Conservation (phyloP, 2,797 vertebrate species). For the Morelia viridis region DNA sequence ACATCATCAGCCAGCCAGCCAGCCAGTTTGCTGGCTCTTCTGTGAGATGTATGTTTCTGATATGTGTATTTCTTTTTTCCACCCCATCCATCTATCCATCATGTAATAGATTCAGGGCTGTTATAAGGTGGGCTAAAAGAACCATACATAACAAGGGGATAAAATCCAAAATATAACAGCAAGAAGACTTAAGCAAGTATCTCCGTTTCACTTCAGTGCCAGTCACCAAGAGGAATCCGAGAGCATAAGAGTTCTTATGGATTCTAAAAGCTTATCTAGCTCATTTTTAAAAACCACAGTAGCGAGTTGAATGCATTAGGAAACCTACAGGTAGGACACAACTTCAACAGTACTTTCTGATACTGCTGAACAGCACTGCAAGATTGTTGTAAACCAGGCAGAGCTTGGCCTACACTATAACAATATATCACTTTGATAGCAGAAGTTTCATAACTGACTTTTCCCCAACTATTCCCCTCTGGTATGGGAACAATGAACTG, state of each 20-base stretch:
- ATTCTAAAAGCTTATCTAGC: not conserved
- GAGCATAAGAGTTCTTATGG: not conserved
- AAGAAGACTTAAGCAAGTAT: not conserved
- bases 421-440: not conserved
- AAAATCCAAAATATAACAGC: not conserved
- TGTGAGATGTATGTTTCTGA: not conserved
- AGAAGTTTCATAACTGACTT: not conserved
- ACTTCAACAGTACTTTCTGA: not conserved
- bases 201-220: not conserved
- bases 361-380: not conserved
- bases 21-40: not conserved
- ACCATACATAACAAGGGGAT: not conserved
- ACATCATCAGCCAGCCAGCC: not conserved
- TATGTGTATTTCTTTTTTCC: not conserved
- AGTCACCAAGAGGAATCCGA: not conserved
- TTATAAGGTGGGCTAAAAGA: not conserved
- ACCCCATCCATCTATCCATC: not conserved
- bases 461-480: no score
- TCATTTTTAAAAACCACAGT: not conserved
- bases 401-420: not conserved
- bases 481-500: no score
- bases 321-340: not conserved
- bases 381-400: not conserved
- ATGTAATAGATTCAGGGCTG: not conserved
- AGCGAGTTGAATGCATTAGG: not conserved